These are phyloP conservation scores for Cosmia trapezina DNA, from an alignment of 2,888 invertebrate genomes.

Conservation along the genomic window DNA sequence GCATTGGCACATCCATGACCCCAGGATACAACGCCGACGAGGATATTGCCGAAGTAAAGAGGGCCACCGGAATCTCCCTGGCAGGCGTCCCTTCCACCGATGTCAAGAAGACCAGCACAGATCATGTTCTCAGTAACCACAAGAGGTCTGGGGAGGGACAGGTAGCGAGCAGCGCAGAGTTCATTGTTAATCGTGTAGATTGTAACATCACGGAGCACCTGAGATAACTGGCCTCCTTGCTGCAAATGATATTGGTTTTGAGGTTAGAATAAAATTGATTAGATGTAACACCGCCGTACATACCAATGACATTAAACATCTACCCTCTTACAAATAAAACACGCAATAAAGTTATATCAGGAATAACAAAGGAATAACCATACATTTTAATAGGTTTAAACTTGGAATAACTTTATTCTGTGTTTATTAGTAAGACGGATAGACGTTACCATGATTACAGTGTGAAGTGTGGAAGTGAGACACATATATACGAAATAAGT, in stretches of 20 bases:
- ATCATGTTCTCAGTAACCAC: constrained; percentile 79
- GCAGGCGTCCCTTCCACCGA: constrained; percentile 77
- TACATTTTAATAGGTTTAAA: too few species aligned
- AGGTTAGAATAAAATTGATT: background rate
- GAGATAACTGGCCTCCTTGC: constrained; percentile 44
- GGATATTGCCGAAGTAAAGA: constrained; percentile 75
- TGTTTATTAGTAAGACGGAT: too few species aligned
- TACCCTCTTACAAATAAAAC: too few species aligned
- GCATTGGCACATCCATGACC: constrained; percentile 85
- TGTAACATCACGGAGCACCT: constrained; percentile 39
- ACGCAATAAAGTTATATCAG: too few species aligned
- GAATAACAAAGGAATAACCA: too few species aligned
- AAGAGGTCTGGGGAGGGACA: constrained; percentile 11
- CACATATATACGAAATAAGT: too few species aligned
- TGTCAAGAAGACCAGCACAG: constrained; percentile 76
- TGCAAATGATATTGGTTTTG: constrained; percentile 23
- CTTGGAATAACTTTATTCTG: too few species aligned
- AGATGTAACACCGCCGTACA: too few species aligned
- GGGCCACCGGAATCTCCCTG: constrained; percentile 89
- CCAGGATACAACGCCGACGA: constrained; percentile 87
- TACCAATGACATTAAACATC: too few species aligned
- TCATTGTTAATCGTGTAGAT: constrained; percentile 46
- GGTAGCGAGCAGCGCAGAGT: constrained; percentile 45
- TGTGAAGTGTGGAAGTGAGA: too few species aligned
- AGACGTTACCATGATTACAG: too few species aligned